These are phyloP conservation scores for Panthera leo DNA, from an alignment of 2,113 vertebrate species.

Conservation along the genomic window DNA sequence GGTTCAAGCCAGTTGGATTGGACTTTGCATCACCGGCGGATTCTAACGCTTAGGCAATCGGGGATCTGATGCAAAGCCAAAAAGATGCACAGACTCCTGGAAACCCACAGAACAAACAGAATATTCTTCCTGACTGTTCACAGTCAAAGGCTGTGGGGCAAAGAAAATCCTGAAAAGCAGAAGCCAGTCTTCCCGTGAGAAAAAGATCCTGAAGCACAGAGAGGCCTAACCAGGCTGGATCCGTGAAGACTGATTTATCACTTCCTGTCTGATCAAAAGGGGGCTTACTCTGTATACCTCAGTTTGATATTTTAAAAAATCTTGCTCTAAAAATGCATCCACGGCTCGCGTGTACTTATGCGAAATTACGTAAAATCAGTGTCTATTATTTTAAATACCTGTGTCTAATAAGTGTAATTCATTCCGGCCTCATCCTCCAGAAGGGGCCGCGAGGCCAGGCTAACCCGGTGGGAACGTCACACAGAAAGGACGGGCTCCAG, in stretches of 20 bases:
- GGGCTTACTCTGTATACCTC: too few relatives aligned
- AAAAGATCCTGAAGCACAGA: background rate
- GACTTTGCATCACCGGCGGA: background rate
- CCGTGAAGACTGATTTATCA: rapidly evolving
- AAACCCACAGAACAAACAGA: background rate
- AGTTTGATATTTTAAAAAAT: background rate
- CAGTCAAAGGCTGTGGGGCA: background rate
- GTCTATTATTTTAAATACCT: background rate
- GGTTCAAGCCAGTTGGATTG: background rate
- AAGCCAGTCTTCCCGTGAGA: background rate
- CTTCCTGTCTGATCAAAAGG: background rate
- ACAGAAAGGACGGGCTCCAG: rapidly evolving
- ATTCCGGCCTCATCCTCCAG: background rate
- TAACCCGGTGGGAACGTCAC: rapidly evolving
- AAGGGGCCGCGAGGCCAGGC: background rate
- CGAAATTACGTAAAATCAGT: background rate
- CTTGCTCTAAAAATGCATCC: background rate
- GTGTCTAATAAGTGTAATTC: background rate
- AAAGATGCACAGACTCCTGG: background rate
- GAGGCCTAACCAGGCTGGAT: rapidly evolving
- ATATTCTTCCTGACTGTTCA: rapidly evolving
- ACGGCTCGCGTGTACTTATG: background rate
- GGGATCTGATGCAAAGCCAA: background rate
- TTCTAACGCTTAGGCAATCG: background rate
- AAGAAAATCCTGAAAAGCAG: background rate